phyloP scores from a whole-genome alignment of 2,888 invertebrate species.

The Meteorus colon region DNA sequence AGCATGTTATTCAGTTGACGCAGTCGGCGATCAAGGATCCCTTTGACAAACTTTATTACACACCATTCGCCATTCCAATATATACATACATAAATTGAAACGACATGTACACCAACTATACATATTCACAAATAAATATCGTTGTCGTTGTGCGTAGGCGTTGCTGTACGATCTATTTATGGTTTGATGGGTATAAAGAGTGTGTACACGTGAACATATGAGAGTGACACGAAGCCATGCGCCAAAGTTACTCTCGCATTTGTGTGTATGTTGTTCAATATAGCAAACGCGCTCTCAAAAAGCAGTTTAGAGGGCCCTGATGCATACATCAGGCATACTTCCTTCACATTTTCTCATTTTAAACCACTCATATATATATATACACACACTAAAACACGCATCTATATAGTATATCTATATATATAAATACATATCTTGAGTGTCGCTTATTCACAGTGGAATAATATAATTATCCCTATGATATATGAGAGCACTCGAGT shows the following conservation, averaged over 20 bases:
- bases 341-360: not conserved
- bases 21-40: slow-evolving; percentile 37
- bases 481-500: slow-evolving; percentile 64
- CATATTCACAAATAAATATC: not conserved
- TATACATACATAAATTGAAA: not conserved
- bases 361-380: not conserved
- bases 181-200: slow-evolving; percentile 6
- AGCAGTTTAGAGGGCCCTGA: slow-evolving; percentile 13
- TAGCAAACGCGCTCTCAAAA: too few relatives aligned
- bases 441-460: slow-evolving; percentile 50
- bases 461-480: slow-evolving; percentile 72
- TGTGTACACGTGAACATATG: slow-evolving; percentile 41
- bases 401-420: slow-evolving; percentile 32
- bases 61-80: not conserved
- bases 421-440: slow-evolving; percentile 59
- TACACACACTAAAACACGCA: too few relatives aligned
- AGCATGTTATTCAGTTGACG: not conserved
- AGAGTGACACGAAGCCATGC: slow-evolving; percentile 48
- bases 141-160: not conserved
- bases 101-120: too few relatives aligned
- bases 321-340: slow-evolving; percentile 4
- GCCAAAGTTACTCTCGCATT: slow-evolving; percentile 37
- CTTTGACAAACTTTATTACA: slow-evolving; percentile 51
- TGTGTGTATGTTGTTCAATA: not conserved
- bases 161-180: not conserved